Conservation (phyloP, 2,888 invertebrate species). For the Polyommatus iphigenia region DNA sequence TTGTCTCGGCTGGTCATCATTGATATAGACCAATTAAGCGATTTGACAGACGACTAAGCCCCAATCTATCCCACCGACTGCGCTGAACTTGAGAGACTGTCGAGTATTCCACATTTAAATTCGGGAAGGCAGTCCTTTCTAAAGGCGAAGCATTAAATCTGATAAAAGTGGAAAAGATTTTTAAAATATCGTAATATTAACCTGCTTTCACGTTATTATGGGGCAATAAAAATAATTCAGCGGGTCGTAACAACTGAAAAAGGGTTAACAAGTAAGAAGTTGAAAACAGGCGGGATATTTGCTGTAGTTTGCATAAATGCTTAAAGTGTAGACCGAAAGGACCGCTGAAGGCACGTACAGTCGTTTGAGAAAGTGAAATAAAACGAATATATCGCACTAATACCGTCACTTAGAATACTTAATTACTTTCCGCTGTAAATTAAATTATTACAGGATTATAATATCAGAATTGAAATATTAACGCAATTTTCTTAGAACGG, state of each 20-base stretch:
- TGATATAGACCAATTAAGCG: conserved; percentile 13
- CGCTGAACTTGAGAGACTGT: not conserved
- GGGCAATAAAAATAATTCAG: conserved; percentile 34
- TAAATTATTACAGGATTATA: conserved; percentile 10
- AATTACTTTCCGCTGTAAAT: conserved; percentile 1
- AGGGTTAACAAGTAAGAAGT: conserved; percentile 49
- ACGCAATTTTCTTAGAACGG: conserved; percentile 23
- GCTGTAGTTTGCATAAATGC: conserved; percentile 65
- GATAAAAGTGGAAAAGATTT: conserved; percentile 9
- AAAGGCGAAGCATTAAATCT: conserved; percentile 2
- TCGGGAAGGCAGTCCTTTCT: not conserved
- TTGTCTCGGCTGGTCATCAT: conserved; percentile 23
- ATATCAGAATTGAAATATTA: conserved; percentile 23
- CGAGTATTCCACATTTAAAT: not conserved
- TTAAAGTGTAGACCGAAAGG: conserved; percentile 52
- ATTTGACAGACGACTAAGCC: conserved; percentile 9
- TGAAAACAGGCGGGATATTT: conserved; percentile 56
- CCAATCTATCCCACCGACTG: conserved; percentile 3
- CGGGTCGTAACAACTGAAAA: conserved; percentile 44
- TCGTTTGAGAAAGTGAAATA: conserved; percentile 54
- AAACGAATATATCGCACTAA: conserved; percentile 52
- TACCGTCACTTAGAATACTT: conserved; percentile 45
- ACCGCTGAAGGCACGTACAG: conserved; percentile 57
- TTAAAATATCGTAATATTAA: conserved; percentile 21
- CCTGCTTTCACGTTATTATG: conserved; percentile 26